Evolutionary conservation across 2,797 vertebrate species (phyloP), one percentile per base, ranked within the genome.

Genomic region (Podarcis siculus): DNA sequence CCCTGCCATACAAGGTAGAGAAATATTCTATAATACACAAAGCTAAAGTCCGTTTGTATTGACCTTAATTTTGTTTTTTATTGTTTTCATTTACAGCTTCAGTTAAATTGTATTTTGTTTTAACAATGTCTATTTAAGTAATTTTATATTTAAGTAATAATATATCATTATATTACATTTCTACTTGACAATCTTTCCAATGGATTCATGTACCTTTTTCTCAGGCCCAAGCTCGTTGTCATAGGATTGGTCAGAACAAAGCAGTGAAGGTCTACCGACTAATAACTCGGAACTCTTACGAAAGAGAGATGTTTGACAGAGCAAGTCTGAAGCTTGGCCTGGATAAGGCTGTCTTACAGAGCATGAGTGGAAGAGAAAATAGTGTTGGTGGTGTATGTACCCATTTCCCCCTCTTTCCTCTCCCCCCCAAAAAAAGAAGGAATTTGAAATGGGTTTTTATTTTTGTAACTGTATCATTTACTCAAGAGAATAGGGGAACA

Each of bases 161-260:
- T 12, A 45, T 42, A 30, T 9, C 25, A 13, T 64, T 84, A 8
- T 10, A 37, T 72, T 17, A 72, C 7, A 32, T n/a, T 79, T 72
- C 17, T 15, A 35, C 37, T 23, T 32, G 13, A 64, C 30, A 5
- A 72, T 45, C 6, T 45, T 7, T 30, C 32, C 37, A 55, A 76
- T 25, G 58, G n/a, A 27, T 87, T 27, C 75, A 1, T 89, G 7
- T 35, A 0, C 85, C 61, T 91, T 69, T 92, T 92, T 86, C 49
- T 64, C 95, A 99, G 99, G 99, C 99, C 89, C 99, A 99, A 97
- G 99, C 99, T 91, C 98, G 99, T 91, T 99, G 99, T 95, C 99
- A 99, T 93, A 97, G 99, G 92, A 99, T 99, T 80, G 99, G 99
- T 93, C 99, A 99, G 96, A 98, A 99, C 97, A 99, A 99, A 95